phyloP scores from a whole-genome alignment of 1,140 invertebrate genomes.

The Andricus grossulariae region DNA sequence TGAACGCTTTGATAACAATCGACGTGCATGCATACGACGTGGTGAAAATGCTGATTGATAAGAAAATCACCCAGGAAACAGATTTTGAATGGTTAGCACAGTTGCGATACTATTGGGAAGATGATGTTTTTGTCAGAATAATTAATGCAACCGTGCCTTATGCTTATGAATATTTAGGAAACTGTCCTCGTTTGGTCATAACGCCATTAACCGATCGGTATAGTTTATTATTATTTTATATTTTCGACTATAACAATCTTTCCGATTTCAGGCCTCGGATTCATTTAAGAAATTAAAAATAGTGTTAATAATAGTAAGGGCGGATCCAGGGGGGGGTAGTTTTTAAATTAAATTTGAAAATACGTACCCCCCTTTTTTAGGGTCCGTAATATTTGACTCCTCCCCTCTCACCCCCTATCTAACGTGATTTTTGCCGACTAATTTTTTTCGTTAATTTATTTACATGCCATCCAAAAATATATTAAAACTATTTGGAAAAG shows the following conservation, averaged over 20 bases:
- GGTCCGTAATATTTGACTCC: no score
- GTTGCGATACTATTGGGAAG: slow-evolving; percentile 93
- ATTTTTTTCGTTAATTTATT: no score
- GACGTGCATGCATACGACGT: slow-evolving; percentile 96
- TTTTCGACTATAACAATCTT: background rate
- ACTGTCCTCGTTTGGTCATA: slow-evolving; percentile 83
- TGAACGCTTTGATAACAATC: slow-evolving; percentile 91
- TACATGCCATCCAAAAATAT: no score
- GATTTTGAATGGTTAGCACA: slow-evolving; percentile 96
- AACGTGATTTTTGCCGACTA: no score
- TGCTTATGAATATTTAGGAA: slow-evolving; percentile 94
- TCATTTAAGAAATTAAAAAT: no score
- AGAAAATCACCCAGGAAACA: slow-evolving; percentile 82
- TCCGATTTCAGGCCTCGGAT: no score
- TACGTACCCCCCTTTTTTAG: no score
- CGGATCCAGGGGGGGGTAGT: no score
- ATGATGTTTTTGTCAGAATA: slow-evolving; percentile 87
- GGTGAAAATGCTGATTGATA: slow-evolving; percentile 83
- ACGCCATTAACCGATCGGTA: slow-evolving; percentile 81
- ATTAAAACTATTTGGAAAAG: no score
- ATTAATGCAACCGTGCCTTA: slow-evolving; percentile 91
- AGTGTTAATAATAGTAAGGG: no score
- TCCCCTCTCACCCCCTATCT: no score
- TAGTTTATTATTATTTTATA: background rate
- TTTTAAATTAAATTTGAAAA: no score